Base-by-base conservation (phyloP, 2,797 vertebrate species). In the Trachurus trachurus region DNA sequence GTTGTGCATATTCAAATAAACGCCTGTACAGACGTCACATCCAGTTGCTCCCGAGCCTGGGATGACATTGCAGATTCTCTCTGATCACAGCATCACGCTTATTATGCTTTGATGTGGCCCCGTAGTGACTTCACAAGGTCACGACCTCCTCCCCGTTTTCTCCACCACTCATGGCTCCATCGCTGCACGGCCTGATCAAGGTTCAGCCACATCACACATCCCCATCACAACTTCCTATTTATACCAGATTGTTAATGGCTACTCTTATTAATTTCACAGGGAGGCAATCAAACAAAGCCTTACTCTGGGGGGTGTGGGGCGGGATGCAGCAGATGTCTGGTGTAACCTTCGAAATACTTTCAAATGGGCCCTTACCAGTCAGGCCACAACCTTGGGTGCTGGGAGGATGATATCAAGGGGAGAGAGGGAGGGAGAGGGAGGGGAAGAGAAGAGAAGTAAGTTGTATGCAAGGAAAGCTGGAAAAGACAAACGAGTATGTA, bases 191-290 rank as follows among this genome's bases (percentile, higher is more conserved):
- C 77, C 66, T 60, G 64, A 76, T 66, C 56, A 71, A 76, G 62
- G 67, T 73, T 86, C 83, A 76, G 78, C 60, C 65, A 73, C 80
- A 77, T 61, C 82, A 53, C 59, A 45, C 67, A 31, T 71, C 56
- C 53, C 68, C 68, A 53, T 77, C 70, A 60, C 76, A 74, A 75
- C 80, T 79, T 76, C 70, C 71, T 82, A 68, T 88, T 84, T 81
- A 75, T 76, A 81, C 80, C 85, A 87, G 85, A 84, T 79, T 87
- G 87, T 79, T 89, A 89, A 91, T 81, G 86, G 80, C 75, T 74
- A 26, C 63, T 85, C 74, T 82, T 89, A 88, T 90, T 92, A 81
- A 85, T 91, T 88, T 91, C 87, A 83, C 85, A 84, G 87, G 76
- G 82, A 90, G 83, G 84, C 64, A 81, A 91, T 90, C 84, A 91